Conservation (phyloP, 2,888 invertebrate genomes). For the Spisula subtruncata region DNA sequence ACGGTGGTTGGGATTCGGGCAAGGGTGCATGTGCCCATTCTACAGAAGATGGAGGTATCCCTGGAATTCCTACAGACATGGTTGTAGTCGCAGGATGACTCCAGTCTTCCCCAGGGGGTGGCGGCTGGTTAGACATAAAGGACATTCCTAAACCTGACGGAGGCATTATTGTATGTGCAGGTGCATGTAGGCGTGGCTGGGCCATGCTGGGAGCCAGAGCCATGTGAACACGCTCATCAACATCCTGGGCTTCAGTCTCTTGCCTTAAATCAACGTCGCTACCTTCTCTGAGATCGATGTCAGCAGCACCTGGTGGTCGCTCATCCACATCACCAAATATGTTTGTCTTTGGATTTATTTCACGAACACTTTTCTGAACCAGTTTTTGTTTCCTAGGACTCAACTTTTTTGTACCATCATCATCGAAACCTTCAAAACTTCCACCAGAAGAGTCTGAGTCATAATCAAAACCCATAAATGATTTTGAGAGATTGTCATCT, state of each 20-base stretch:
- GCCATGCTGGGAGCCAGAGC: constrained; percentile 27
- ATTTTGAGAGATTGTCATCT: constrained; percentile 62
- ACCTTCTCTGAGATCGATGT: constrained; percentile 48
- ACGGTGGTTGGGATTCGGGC: constrained; percentile 48
- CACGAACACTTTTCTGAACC: constrained; percentile 39
- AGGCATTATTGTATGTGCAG: constrained; percentile 47
- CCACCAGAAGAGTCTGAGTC: constrained; percentile 75
- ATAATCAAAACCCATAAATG: constrained; percentile 76
- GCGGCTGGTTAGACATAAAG: constrained; percentile 62
- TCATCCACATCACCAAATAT: constrained; percentile 62
- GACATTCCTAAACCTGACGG: constrained; percentile 54
- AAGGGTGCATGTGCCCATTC: constrained; percentile 37
- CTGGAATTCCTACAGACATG: constrained; percentile 47
- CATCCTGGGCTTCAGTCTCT: constrained; percentile 31
- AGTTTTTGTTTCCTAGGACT: constrained; percentile 69
- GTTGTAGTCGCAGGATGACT: constrained; percentile 39
- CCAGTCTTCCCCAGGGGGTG: constrained; percentile 66
- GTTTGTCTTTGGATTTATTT: constrained; percentile 22
- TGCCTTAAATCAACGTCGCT: constrained; percentile 47
- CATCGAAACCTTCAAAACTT: constrained; percentile 73
- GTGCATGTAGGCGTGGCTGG: constrained; percentile 39
- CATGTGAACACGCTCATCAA: constrained; percentile 58
- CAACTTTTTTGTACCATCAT: constrained; percentile 69
- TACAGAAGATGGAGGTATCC: constrained; percentile 16
- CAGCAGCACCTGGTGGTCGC: constrained; percentile 28